Percentiles rank a stretch among this genome's conserved stretches.
Evolutionary conservation across 2,888 invertebrate genomes (phyloP).

Genomic region (Rotaria socialis): DNA sequence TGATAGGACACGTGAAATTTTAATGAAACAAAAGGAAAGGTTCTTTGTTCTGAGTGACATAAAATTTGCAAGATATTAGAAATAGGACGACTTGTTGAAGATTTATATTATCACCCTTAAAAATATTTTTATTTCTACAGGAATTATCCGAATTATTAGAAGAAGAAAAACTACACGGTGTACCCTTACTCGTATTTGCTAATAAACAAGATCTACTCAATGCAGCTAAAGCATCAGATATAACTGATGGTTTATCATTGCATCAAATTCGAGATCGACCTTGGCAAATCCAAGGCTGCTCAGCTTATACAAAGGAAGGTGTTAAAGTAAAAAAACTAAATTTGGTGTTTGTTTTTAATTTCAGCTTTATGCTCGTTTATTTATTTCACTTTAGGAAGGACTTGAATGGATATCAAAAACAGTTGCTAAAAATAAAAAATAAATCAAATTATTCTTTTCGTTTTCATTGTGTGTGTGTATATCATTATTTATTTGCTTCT

Average conservation of each 20-base stretch:
- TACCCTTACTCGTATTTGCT: constrained; percentile 87
- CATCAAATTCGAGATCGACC: constrained; percentile 81
- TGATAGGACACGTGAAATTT: too few relatives aligned
- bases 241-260: constrained; percentile 73
- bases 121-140: constrained; percentile 54
- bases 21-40: too few relatives aligned
- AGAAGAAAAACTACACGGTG: constrained; percentile 83
- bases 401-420: constrained; percentile 33
- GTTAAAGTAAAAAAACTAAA: constrained; percentile 61
- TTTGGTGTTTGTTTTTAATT: background rate
- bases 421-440: constrained; percentile 2
- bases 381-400: background rate
- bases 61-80: too few relatives aligned
- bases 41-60: too few relatives aligned
- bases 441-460: background rate
- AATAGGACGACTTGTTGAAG: too few relatives aligned
- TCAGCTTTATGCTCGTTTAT: background rate
- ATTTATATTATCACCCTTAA: too few relatives aligned
- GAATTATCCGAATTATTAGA: constrained; percentile 84
- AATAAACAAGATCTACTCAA: constrained; percentile 88
- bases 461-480: background rate
- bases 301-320: constrained; percentile 82
- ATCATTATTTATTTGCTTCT: constrained; percentile 15
- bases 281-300: constrained; percentile 97
- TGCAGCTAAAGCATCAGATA: constrained; percentile 70